Base-by-base conservation (phyloP, 2,888 invertebrate genomes). In the Ellobium chinense region DNA sequence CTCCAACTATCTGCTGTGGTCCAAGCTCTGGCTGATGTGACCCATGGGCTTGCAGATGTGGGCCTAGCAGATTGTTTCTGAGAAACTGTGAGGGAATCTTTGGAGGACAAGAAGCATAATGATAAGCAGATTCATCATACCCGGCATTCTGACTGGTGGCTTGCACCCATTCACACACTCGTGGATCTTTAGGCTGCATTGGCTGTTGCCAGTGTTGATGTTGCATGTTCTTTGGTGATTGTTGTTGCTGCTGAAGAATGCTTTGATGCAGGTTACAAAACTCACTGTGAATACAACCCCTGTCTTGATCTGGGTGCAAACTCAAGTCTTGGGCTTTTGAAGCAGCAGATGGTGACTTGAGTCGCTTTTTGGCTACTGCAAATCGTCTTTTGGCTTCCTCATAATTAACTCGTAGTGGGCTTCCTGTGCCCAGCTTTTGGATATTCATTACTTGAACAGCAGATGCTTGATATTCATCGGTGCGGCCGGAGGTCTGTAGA, bases 151-250 rank as follows among this genome's bases (percentile, higher is more conserved):
- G n/a, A 2, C 36, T 58, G 1, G 72, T 58, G 14, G 72, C 72
- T 24, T 60, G 3, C n/a, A 72, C 36, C 72, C 58, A 72, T 37
- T 72, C 72, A 36, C 37, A 58, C 27, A 72, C 60, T 60, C 72
- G 56, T 7, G 1, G 31, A 29, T 69, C 46, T 18, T 54, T 68
- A 36, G 2, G 2, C 39, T 37, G 68, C 3, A 39, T 46, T 12
- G 18, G 18, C 46, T 12, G 46, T 46, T 46, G 46, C 46, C 9
- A 46, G 18, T 46, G 46, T 12, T 18, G 7, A 18, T 46, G 9
- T 46, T 46, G 46, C n/a, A n/a, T n/a, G n/a, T n/a, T n/a, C n/a
- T n/a, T n/a, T n/a, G n/a, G n/a, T n/a, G n/a, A n/a, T 12, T 39
- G 68, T 1, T 39, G 27, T 1, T 34, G 46, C 21, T 46, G 54